Base-by-base conservation (phyloP, 2,113 vertebrate species). In the Anhinga anhinga region DNA sequence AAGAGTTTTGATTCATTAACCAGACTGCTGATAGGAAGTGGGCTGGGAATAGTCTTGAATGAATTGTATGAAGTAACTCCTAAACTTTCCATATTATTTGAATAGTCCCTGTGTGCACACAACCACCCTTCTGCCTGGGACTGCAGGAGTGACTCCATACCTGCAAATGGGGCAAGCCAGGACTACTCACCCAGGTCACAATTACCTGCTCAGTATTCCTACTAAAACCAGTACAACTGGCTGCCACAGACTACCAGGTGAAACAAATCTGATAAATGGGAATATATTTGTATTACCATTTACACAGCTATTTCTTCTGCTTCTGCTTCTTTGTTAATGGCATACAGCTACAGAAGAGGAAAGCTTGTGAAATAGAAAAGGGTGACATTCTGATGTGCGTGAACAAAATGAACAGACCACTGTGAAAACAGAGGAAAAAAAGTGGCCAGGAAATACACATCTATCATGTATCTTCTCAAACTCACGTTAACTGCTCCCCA, bases 1-100 rank as follows among this genome's bases (percentile, higher is more conserved):
- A 38, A 79, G 55, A 49, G 27, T 84, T 96, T 94, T 94, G 69
- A 91, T 97, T 93, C 49, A 49, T 82, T 88, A 92, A 92, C 17
- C 65, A 83, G 90, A 71, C 34, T 88, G 58, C 67, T 96, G 71
- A 92, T 86, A 70, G 71, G 50, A 93, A 53, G 38, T n/a, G 29
- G 14, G n/a, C 45, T 94, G 90, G 38, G 36, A 91, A 71, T 30
- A 90, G 32, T 63, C 50, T 84, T 90, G 63, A 90, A 74, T 53
- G 23, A 62, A 36, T 38, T 50, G 52, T 14, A 67, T 67, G 44
- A 84, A 76, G 27, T 42, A 90, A 92, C 20, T 27, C 40, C 49
- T 30, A 67, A 52, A 59, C 4, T 53, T 93, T 49, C 19, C 9
- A 8, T 86, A 36, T 44, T 79, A 38, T 53, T 66, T 82, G 25